phyloP scores from a whole-genome alignment of 2,888 invertebrate genomes.

The Endotricha flammealis region DNA sequence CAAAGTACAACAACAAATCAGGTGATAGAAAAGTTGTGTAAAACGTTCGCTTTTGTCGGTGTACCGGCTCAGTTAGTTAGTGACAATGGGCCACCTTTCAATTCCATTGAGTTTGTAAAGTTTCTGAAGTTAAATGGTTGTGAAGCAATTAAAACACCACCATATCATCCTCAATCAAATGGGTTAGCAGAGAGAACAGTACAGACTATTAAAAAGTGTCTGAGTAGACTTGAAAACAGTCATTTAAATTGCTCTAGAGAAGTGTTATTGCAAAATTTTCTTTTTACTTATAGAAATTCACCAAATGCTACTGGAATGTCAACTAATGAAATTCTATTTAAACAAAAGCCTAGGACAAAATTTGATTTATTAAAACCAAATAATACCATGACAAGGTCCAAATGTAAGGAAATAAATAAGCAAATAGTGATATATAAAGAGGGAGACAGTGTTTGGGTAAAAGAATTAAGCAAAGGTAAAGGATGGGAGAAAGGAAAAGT shows the following conservation, averaged over 20 bases:
- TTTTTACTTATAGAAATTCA: slow-evolving; percentile 9
- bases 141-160: not conserved
- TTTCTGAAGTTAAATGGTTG: too few species aligned
- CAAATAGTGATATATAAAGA: too few species aligned
- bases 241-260: too few species aligned
- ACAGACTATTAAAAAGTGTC: too few species aligned
- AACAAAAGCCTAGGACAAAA: slow-evolving; percentile 4
- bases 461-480: slow-evolving; percentile 2
- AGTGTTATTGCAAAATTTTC: not conserved
- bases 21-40: slow-evolving; percentile 13
- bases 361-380: slow-evolving; percentile 2
- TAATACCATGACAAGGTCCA: too few species aligned
- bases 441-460: not conserved
- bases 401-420: too few species aligned
- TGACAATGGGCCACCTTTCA: too few species aligned
- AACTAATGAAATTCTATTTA: slow-evolving; percentile 8
- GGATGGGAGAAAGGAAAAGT: not conserved
- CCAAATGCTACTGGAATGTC: slow-evolving; percentile 6
- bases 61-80: too few species aligned
- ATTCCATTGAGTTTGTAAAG: too few species aligned
- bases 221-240: too few species aligned
- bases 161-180: slow-evolving; percentile 9
- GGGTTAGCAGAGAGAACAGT: slow-evolving; percentile 1
- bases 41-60: not conserved
- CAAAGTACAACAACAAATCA: slow-evolving; percentile 9